phyloP scores from a whole-genome alignment of 2,113 vertebrate genomes.

The Eudyptes chrysolophus region DNA sequence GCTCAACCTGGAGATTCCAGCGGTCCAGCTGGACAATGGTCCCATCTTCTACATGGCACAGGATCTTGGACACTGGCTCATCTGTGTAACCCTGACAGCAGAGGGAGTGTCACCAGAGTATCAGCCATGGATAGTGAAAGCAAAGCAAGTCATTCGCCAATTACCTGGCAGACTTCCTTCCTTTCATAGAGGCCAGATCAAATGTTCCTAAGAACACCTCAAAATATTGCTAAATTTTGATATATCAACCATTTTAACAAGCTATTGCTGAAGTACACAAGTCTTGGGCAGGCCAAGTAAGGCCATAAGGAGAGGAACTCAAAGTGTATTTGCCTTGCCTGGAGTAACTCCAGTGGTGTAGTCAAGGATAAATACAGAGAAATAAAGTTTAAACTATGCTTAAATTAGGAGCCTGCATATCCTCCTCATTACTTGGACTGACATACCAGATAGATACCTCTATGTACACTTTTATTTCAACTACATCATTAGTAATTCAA shows the following conservation, averaged over 20 bases:
- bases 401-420: not conserved
- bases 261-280: not conserved
- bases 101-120: not conserved
- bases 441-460: not conserved
- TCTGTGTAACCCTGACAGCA: slow-evolving; percentile 80
- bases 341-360: not conserved
- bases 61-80: slow-evolving; percentile 83
- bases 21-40: slow-evolving; percentile 83
- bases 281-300: not conserved
- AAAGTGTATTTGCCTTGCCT: not conserved
- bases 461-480: not conserved
- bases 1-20: slow-evolving; percentile 85
- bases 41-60: slow-evolving; percentile 84
- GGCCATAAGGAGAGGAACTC: not conserved
- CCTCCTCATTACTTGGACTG: not conserved
- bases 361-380: not conserved
- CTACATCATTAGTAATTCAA: not conserved
- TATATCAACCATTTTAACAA: not conserved
- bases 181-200: not conserved
- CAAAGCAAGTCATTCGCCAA: not conserved
- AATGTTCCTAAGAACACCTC: not conserved
- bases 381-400: not conserved
- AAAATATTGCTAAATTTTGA: not conserved
- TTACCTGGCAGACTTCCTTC: not conserved
- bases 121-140: not conserved